Base-by-base conservation (phyloP, 2,113 vertebrate species). In the Tachysurus fulvidraco region DNA sequence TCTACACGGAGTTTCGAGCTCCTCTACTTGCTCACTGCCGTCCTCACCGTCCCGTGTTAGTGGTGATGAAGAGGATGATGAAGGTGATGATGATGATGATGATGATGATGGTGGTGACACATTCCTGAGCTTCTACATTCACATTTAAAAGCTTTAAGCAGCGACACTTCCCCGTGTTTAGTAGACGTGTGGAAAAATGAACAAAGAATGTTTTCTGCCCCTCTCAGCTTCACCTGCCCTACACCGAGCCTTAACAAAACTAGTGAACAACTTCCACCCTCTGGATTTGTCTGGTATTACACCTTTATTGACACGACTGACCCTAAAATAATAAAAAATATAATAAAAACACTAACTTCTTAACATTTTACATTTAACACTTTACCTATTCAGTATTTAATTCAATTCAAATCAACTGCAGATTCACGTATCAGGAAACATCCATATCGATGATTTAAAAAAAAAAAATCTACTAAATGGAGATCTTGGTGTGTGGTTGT, bases 211-310 rank as follows among this genome's bases (percentile, higher is more conserved):
- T 21, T 46, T 46, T 85, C 73, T 77, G 55, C 57, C 46, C 64
- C 25, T 60, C 52, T 54, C n/a, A 46, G 25, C 50, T 64, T 64
- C 80, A 83, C 57, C 76, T 57, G 62, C n/a, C 55, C 54, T 30
- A 23, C 28, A 44, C 28, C n/a, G 21, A 77, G 59, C 50, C 14
- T 5, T 1, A 79, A 12, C 2, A 52, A 1, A 46, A n/a, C 13
- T 13, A 69, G 52, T 2, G 10, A 77, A 28, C 67, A 83, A 83
- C 67, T 74, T 55, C 86, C 81, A 83, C 81, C 86, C 10, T 83
- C 69, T 55, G 81, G 86, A 57, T 46, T 9, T 76, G 23, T n/a
- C 13, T 13, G 86, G 86, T 76, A 87, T 76, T 83, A 83, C 86
- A 87, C n/a, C 6, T 44, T 83, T 14, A 71, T 54, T 81, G 10